These are phyloP conservation scores for Synodontis membranacea DNA, from an alignment of 2,113 vertebrate species.

Conservation along the genomic window DNA sequence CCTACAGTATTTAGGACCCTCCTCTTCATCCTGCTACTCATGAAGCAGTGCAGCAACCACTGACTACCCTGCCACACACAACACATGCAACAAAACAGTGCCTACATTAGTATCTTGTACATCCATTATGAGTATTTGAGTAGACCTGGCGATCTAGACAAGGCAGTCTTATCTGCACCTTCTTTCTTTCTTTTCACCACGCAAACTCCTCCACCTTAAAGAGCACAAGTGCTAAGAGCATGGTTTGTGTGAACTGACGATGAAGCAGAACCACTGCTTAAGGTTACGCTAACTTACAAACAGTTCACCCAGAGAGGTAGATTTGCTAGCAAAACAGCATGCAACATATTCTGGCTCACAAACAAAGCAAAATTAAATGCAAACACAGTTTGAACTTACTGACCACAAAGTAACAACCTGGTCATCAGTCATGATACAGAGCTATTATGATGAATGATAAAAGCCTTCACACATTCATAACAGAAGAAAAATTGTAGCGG, in stretches of 20 bases:
- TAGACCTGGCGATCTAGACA: background rate
- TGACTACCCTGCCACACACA: background rate
- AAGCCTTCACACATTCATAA: background rate
- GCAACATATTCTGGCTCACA: background rate
- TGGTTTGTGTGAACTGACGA: background rate
- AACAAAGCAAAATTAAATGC: background rate
- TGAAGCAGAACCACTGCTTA: background rate
- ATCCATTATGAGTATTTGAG: background rate
- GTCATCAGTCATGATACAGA: background rate
- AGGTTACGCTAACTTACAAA: background rate
- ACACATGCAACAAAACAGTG: background rate
- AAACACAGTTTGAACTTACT: background rate
- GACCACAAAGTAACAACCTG: background rate
- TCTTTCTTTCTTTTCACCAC: background rate
- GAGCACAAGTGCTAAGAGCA: background rate
- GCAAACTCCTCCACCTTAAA: background rate
- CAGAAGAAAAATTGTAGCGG: background rate
- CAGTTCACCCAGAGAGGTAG: background rate
- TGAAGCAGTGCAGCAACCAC: background rate
- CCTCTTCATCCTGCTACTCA: background rate
- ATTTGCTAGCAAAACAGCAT: background rate
- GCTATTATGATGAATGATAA: background rate
- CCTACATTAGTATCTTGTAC: background rate
- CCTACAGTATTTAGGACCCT: background rate
- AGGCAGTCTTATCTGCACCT: background rate